Evolutionary conservation across 2,888 invertebrate species (phyloP), one percentile per base, ranked within the genome.

Genomic region (Rhodophaea formosa): DNA sequence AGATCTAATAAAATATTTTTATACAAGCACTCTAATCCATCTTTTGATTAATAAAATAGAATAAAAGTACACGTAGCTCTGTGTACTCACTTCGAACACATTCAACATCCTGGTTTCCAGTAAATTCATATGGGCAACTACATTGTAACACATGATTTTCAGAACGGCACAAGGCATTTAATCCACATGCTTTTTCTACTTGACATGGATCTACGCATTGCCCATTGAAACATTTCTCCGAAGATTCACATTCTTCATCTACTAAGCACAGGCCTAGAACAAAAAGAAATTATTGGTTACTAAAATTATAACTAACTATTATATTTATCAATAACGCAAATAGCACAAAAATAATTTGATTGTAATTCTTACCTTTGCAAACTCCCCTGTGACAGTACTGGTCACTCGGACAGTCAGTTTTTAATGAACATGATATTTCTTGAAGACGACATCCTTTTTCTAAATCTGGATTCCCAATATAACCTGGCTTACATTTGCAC

Each of bases 171-270:
- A 95, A 84, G 14, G 97, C 96, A 79, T 97, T 97, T 74, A 97
- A 93, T 53, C 97, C 97, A 79, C 97, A 97, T 0, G 96, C 92
- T 71, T 93, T 94, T 71, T 94, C 93, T 69, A 94, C 87, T 68
- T 94, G 92, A 76, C 97, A 97, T 15, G 96, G 96, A 83, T 96
- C 94, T 45, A 94, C 84, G 77, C 97, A 97, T 81, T 97, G 96
- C 0, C 96, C 96, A 75, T 94, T 94, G 56, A 94, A 88, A 75
- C 97, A 98, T 72, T 95, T 93, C 79, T 97, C 96, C n/a, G 92
- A 91, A 7, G 94, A 83, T 61, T 93, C 94, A 79, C 97, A 98
- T 84, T 97, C 97, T 67, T 94, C 93, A 73, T 97, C 94, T 42
- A 94, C 86, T 68, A 95, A 92, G 79, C 97, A 97, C 55, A 96